A percentile compares a stretch with the other conserved stretches of the same genome.
phyloP scores from a whole-genome alignment of 2,113 vertebrate genomes.

The Trematocara macrostoma region DNA sequence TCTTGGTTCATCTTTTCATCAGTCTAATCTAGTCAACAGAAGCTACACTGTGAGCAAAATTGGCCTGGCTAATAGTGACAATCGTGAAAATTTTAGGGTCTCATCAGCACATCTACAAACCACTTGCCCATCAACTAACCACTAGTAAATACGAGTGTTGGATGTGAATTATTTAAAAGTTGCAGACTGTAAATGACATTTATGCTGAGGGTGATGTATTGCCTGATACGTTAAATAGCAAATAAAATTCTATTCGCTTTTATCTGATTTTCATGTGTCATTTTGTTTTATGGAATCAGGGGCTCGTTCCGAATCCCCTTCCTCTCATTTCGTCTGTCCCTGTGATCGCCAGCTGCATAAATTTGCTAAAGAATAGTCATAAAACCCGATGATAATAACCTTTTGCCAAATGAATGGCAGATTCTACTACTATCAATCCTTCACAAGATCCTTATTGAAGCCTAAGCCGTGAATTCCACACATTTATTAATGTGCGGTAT shows the following conservation, averaged over 20 bases:
- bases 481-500: not conserved
- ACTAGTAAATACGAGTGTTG: conserved; percentile 55
- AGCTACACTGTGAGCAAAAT: not conserved
- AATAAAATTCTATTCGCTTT: conserved; percentile 43
- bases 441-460: not conserved
- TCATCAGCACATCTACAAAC: conserved; percentile 30
- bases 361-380: not conserved
- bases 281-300: conserved; percentile 22
- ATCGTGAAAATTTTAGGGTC: not conserved
- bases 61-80: not conserved
- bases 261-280: conserved; percentile 10
- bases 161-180: conserved; percentile 52
- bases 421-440: not conserved
- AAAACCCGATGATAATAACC: not conserved
- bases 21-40: not conserved
- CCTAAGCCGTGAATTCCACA: not conserved
- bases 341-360: not conserved
- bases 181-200: conserved; percentile 34
- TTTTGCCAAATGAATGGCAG: not conserved
- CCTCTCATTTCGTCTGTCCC: not conserved
- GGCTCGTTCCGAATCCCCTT: accelerated
- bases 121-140: conserved; percentile 57
- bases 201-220: conserved; percentile 35
- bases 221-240: conserved; percentile 21
- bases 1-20: not conserved